Percentiles rank a stretch among this genome's conserved stretches.
These are phyloP conservation scores for Ectemnius lituratus DNA, from an alignment of 2,888 invertebrate genomes.

Conservation along the genomic window DNA sequence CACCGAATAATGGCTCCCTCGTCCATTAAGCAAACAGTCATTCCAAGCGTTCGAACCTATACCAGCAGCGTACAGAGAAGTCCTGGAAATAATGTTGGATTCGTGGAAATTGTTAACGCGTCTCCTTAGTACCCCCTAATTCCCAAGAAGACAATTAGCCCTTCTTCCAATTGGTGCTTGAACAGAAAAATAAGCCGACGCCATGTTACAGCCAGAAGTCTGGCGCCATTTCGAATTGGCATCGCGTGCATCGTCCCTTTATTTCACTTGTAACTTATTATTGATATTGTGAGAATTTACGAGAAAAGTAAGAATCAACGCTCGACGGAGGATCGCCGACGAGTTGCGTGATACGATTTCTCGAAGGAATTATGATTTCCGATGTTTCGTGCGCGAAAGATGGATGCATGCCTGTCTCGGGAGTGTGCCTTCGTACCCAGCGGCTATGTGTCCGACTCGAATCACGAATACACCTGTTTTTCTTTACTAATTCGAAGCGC, in stretches of 20 bases:
- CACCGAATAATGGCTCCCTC: slow-evolving; percentile 51
- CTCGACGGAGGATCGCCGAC: too few relatives aligned
- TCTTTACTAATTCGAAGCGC: slow-evolving; percentile 49
- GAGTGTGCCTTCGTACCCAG: slow-evolving; percentile 29
- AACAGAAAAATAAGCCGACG: too few relatives aligned
- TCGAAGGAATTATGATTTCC: background rate
- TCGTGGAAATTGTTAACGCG: slow-evolving; percentile 23
- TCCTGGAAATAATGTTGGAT: slow-evolving; percentile 27
- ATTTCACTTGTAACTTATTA: background rate
- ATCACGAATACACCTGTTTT: slow-evolving; percentile 20
- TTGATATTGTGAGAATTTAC: too few relatives aligned
- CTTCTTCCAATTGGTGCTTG: too few relatives aligned
- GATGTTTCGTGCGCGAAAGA: background rate
- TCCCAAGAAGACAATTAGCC: slow-evolving; percentile 37
- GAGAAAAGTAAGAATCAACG: too few relatives aligned
- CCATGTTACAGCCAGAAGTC: too few relatives aligned
- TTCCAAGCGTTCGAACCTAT: slow-evolving; percentile 35
- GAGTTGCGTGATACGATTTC: too few relatives aligned
- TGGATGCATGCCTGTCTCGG: background rate
- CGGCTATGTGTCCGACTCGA: slow-evolving; percentile 22
- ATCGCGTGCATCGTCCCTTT: background rate
- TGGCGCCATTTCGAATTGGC: too few relatives aligned
- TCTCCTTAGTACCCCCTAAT: slow-evolving; percentile 26
- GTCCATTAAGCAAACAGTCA: slow-evolving; percentile 62
- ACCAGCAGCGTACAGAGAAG: slow-evolving; percentile 24